Evolutionary conservation across 2,888 invertebrate genomes (phyloP), one percentile per base, ranked within the genome.

Genomic region (Glyphotaelius pellucidus): DNA sequence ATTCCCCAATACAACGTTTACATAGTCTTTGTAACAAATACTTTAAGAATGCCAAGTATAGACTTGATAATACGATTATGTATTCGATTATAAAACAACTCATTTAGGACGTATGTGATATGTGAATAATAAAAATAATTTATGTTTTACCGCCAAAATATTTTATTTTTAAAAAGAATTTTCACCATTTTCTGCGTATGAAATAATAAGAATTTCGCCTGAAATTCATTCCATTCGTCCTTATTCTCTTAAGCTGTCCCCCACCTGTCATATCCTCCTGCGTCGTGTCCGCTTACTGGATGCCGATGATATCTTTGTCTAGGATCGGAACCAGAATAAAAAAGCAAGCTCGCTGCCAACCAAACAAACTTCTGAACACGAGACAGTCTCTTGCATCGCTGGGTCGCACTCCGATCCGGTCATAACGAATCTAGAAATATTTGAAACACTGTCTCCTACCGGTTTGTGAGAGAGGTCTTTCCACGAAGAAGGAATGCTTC

Each of bases 361-460:
- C 90, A 32, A 84, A 14, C 84, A 19, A 83, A 87, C 81, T n/a
- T 89, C 85, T 89, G 87, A 90, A 88, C 89, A 90, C 81, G 86
- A 85, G 80, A 85, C 86, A 84, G 91, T 92, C 90, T 90, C 92
- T 91, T 91, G 91, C 92, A 90, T 93, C 91, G 91, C 79, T 92
- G 93, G 88, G 81, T 90, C 91, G 67, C 88, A 67, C 86, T 91
- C 89, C 83, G 80, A 31, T 47, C 87, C 79, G 83, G 47, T 90
- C 87, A 83, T 88, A 87, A 93, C 91, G 93, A 92, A 93, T 92
- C 90, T 92, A 87, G 92, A 93, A 93, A 92, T 91, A 91, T 83
- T 90, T 90, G 80, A 90, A 52, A 85, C 92, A 52, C 79, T 89
- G 89, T 88, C 38, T 80, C 87, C 90, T 92, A 92, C 92, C 93